Evolutionary conservation across 2,113 vertebrate genomes (phyloP).

Genomic region (Dermatemys mawii): DNA sequence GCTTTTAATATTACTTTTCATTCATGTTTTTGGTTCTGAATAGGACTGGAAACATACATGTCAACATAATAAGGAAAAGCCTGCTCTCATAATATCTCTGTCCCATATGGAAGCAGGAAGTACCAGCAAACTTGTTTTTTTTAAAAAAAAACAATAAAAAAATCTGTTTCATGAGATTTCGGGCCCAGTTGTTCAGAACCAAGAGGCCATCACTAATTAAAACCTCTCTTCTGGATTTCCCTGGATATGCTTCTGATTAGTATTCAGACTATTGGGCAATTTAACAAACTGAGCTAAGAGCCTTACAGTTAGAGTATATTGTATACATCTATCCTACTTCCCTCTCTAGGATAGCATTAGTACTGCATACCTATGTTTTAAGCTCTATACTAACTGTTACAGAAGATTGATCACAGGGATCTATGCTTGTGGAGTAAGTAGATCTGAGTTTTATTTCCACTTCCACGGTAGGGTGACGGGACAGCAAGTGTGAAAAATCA

Average conservation of each 20-base stretch:
- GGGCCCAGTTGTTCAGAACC: conserved; percentile 51
- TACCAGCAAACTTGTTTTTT: not conserved
- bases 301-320: not conserved
- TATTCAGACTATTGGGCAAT: conserved; percentile 21
- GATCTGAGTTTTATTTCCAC: not conserved
- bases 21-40: not conserved
- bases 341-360: not conserved
- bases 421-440: not conserved
- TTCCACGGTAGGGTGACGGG: too few relatives aligned
- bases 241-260: conserved; percentile 38
- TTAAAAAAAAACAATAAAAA: not conserved
- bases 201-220: too few relatives aligned
- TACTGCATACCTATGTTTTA: not conserved
- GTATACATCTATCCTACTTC: not conserved
- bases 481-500: too few relatives aligned
- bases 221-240: too few relatives aligned
- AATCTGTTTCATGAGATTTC: not conserved
- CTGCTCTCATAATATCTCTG: not conserved
- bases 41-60: not conserved
- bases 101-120: conserved; percentile 20
- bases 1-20: not conserved
- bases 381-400: not conserved
- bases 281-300: not conserved
- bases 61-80: conserved; percentile 9
- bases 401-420: not conserved